Percentiles rank a stretch among this genome's conserved stretches.
Conservation (phyloP, 2,797 vertebrate species). For the Margarornis squamiger region DNA sequence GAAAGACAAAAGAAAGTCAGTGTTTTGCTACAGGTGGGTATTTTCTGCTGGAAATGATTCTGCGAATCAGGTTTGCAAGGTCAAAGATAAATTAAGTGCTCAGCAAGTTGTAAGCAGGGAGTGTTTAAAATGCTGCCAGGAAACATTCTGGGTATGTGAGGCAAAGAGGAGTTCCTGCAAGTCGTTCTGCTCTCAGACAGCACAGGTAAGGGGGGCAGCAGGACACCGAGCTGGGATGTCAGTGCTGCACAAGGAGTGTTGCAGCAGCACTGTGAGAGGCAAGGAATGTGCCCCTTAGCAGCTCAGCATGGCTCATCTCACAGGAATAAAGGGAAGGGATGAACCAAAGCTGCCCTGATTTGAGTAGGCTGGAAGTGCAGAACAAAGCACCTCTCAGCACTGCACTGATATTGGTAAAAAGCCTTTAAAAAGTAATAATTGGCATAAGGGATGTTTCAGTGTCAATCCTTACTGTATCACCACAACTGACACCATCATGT, state of each 20-base stretch:
- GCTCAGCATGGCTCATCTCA: conserved; percentile 48
- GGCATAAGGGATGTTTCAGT: not conserved
- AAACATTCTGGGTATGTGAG: not conserved
- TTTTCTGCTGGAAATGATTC: not conserved
- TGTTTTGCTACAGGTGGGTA: not conserved
- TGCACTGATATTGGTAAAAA: not conserved
- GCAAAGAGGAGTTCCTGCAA: no score
- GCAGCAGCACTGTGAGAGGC: not conserved
- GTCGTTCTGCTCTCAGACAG: not conserved
- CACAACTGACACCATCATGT: not conserved
- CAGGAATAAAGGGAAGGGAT: conserved; percentile 37
- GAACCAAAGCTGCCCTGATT: conserved; percentile 19
- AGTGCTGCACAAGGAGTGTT: not conserved
- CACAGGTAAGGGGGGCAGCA: not conserved
- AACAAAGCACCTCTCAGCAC: not conserved
- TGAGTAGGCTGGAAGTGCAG: not conserved
- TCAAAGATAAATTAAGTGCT: not conserved
- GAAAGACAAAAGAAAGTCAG: not conserved
- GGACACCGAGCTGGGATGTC: not conserved
- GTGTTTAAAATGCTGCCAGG: not conserved
- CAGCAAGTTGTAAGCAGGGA: not conserved
- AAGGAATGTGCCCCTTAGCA: conserved; percentile 47
- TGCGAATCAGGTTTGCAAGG: not conserved
- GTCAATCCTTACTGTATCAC: not conserved
- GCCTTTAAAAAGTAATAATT: not conserved